These are phyloP conservation scores for Ochlodes sylvanus DNA, from an alignment of 2,888 invertebrate genomes.

Conservation along the genomic window DNA sequence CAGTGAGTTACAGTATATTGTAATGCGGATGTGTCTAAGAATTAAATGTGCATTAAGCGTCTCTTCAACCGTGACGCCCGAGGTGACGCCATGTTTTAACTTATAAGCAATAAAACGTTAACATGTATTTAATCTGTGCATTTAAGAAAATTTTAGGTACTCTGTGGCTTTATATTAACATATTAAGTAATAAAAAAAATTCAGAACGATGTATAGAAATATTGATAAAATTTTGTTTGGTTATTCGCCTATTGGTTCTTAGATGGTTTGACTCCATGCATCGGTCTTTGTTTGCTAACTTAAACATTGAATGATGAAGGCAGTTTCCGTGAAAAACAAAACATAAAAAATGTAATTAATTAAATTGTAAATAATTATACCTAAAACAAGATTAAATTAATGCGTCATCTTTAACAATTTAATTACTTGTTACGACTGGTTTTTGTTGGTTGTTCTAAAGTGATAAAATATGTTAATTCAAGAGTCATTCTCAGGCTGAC, in stretches of 20 bases:
- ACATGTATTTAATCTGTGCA: background rate
- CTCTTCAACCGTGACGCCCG: conserved; percentile 37
- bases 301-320: background rate
- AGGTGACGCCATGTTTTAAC: conserved; percentile 26
- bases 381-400: conserved; percentile 13
- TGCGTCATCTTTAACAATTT: conserved; percentile 14
- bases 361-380: background rate
- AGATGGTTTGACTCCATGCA: no score
- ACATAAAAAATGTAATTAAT: background rate
- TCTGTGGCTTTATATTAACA: no score
- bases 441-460: conserved; percentile 14
- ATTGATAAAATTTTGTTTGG: no score
- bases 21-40: conserved; percentile 38
- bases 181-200: no score
- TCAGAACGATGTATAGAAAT: no score
- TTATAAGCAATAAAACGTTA: conserved; percentile 20
- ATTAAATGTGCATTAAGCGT: conserved; percentile 43
- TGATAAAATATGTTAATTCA: conserved; percentile 18
- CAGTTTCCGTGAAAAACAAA: no score
- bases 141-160: no score
- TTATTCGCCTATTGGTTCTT: no score
- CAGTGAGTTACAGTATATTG: conserved; percentile 22
- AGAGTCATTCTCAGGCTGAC: conserved; percentile 10
- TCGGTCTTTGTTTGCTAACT: no score
- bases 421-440: conserved; percentile 17